Evolutionary conservation across 1,140 invertebrate genomes (phyloP).

Genomic region (Tetragnatha versicolor): DNA sequence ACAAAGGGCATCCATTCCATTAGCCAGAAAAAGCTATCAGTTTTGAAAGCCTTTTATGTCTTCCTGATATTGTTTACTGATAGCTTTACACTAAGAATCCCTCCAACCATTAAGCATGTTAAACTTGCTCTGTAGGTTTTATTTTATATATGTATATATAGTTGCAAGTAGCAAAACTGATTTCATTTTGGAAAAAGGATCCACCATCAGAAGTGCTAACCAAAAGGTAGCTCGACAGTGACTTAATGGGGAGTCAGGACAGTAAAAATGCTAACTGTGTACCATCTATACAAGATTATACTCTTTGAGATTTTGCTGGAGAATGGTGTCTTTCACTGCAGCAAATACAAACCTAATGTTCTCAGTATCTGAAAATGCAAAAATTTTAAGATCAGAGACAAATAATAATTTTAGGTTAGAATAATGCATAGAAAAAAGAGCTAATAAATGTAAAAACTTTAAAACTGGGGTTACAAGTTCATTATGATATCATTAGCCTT

Average conservation of each 20-base stretch:
- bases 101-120: conserved; percentile 16
- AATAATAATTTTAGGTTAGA: neutral
- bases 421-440: neutral
- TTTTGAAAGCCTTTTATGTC: conserved; percentile 13
- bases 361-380: conserved; percentile 86
- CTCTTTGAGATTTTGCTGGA: conserved; percentile 97
- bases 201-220: conserved; percentile 37
- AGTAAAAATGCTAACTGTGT: conserved; percentile 44
- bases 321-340: conserved; percentile 99
- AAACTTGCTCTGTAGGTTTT: conserved; percentile 22
- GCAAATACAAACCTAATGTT: conserved; percentile 99
- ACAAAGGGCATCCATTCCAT: conserved; percentile 19
- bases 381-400: conserved; percentile 7
- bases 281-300: conserved; percentile 83
- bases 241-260: conserved; percentile 32
- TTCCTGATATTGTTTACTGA: conserved; percentile 2
- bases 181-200: conserved; percentile 40
- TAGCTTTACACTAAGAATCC: conserved; percentile 33
- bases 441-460: neutral
- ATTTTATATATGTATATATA: conserved; percentile 41
- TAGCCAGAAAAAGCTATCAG: conserved; percentile 5
- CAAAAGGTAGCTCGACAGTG: conserved; percentile 53
- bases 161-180: conserved; percentile 47
- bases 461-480: neutral
- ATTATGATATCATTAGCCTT: too few relatives aligned